Conservation (phyloP, 2,797 vertebrate genomes). For the Echeneis naucrates region DNA sequence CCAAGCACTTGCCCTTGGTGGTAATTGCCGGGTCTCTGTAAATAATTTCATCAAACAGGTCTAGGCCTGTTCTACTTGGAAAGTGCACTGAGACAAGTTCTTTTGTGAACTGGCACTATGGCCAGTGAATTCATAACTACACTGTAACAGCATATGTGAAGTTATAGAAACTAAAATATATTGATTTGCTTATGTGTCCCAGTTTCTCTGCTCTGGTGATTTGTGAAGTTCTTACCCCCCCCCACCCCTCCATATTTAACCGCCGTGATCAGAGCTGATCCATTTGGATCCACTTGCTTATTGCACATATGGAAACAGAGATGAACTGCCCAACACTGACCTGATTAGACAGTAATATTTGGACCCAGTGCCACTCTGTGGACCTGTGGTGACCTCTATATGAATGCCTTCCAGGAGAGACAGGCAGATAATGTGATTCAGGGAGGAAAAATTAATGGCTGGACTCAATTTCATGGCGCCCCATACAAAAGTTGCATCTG, state of each 20-base stretch:
- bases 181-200: neutral
- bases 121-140: neutral
- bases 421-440: neutral
- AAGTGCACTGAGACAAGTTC: no score
- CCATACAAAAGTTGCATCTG: neutral
- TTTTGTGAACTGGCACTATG: no score
- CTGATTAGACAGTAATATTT: neutral
- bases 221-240: neutral
- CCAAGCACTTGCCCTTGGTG: no score
- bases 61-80: no score
- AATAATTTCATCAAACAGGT: no score
- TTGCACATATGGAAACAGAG: neutral
- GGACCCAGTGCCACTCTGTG: neutral
- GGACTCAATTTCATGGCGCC: neutral
- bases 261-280: neutral
- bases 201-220: neutral
- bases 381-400: neutral
- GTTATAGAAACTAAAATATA: neutral
- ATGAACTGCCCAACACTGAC: neutral
- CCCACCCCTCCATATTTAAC: no score
- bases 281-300: neutral
- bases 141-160: neutral
- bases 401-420: slow-evolving; percentile 6
- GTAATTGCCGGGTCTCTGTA: no score
- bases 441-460: neutral